These are phyloP conservation scores for Laticauda colubrina DNA, from an alignment of 2,113 vertebrate genomes.

Conservation along the genomic window DNA sequence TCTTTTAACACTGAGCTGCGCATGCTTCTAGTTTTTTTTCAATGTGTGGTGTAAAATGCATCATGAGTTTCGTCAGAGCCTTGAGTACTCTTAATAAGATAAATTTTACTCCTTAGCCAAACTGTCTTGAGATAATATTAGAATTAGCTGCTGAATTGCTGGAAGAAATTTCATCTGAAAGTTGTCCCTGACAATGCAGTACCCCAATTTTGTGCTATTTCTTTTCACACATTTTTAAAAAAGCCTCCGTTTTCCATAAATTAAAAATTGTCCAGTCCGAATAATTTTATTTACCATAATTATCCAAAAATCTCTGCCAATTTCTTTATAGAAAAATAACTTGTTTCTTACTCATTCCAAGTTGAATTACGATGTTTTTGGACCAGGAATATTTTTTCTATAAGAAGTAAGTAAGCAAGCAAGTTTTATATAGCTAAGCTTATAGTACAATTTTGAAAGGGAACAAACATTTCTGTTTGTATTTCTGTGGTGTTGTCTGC, in stretches of 20 bases:
- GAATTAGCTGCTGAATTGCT: not conserved
- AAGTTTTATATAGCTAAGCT: not conserved
- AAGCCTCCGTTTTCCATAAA: not conserved
- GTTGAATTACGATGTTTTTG: not conserved
- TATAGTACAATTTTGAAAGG: not conserved
- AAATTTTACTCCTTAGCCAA: not conserved
- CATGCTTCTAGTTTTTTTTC: not conserved
- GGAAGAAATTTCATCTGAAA: not conserved
- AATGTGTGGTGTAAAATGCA: not conserved
- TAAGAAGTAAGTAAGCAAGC: not conserved
- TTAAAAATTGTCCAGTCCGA: not conserved
- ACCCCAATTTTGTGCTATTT: not conserved
- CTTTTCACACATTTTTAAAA: not conserved
- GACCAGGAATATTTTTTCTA: not conserved
- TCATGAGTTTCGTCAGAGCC: not conserved
- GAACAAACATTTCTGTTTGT: too few relatives aligned
- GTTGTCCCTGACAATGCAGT: not conserved
- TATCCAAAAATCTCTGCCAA: not conserved
- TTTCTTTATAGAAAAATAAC: not conserved
- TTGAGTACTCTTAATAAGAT: not conserved
- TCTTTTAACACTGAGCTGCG: not conserved
- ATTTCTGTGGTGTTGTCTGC: not conserved
- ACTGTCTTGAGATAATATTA: not conserved
- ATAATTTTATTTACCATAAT: not conserved
- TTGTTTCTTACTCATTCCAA: not conserved